Base-by-base conservation (phyloP, 2,888 invertebrate genomes). In the Sicus ferrugineus region DNA sequence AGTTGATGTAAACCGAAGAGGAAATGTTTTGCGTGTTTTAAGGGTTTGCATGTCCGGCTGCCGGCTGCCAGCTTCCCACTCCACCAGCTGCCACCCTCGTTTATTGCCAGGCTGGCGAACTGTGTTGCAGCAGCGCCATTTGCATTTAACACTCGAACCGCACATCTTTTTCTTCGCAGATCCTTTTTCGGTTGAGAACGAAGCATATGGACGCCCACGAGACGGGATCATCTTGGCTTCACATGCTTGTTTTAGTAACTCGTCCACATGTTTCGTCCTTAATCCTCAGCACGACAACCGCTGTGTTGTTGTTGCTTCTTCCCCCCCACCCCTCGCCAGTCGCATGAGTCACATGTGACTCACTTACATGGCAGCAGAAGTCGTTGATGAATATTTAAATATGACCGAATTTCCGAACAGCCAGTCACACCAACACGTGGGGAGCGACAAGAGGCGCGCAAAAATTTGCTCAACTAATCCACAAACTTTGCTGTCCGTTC, bases 31-130 rank as follows among this genome's bases (percentile, higher is more conserved):
- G 30, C 19, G 7, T 48, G 48, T 21, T 48, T 48, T 21, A 56
- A 56, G 28, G n/a, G 30, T 56, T 56, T 56, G 26, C 56, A 56
- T 56, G 56, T 26, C 30, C 56, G 23, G n/a, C 26, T 16, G 64
- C 21, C 65, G 26, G 65, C 65, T 65, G 65, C 38, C n/a, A n/a
- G n/a, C n/a, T n/a, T n/a, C n/a, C n/a, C n/a, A n/a, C n/a, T n/a
- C n/a, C n/a, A n/a, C n/a, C n/a, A n/a, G n/a, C n/a, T n/a, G n/a
- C n/a, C n/a, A n/a, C n/a, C n/a, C n/a, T n/a, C n/a, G n/a, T n/a
- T n/a, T n/a, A n/a, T n/a, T n/a, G n/a, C n/a, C n/a, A n/a, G n/a
- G n/a, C n/a, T n/a, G n/a, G n/a, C n/a, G n/a, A n/a, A n/a, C n/a
- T n/a, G n/a, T n/a, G n/a, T n/a, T n/a, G n/a, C n/a, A n/a, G n/a